Conservation (phyloP, 2,888 invertebrate species). For the Sarcophaga variegata region DNA sequence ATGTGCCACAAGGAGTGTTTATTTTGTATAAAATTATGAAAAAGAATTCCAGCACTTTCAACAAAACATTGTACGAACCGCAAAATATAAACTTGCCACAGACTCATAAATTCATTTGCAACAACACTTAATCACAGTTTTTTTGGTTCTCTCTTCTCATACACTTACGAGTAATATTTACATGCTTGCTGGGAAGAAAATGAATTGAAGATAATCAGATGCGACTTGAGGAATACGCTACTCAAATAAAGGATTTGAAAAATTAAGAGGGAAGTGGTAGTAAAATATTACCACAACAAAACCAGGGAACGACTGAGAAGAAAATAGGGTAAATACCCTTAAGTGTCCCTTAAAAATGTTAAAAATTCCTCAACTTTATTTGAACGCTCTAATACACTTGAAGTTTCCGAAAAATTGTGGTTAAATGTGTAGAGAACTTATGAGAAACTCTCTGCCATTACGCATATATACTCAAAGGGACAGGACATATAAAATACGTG, state of each 20-base stretch:
- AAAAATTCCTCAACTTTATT: too few species aligned
- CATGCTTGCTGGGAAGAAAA: neutral
- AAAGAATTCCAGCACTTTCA: too few species aligned
- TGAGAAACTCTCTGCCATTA: neutral
- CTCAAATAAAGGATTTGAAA: too few species aligned
- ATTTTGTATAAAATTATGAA: constrained; percentile 4
- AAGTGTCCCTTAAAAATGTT: too few species aligned
- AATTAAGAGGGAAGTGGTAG: too few species aligned
- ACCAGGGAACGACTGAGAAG: too few species aligned
- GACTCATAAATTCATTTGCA: constrained; percentile 64
- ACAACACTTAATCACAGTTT: constrained; percentile 64
- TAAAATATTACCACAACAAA: too few species aligned
- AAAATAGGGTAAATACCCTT: too few species aligned
- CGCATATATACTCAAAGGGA: neutral
- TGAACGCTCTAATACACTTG: too few species aligned
- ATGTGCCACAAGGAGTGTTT: constrained; percentile 20
- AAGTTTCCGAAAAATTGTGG: too few species aligned
- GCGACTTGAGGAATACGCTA: too few species aligned
- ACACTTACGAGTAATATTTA: neutral
- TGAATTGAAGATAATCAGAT: neutral
- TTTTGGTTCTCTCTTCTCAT: neutral
- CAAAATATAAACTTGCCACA: constrained; percentile 27
- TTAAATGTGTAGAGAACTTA: neutral
- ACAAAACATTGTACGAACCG: neutral
- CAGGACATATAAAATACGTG: constrained; percentile 12